Conservation (phyloP, 64 coral and sea anemone species). For the Orbicella faveolata region DNA sequence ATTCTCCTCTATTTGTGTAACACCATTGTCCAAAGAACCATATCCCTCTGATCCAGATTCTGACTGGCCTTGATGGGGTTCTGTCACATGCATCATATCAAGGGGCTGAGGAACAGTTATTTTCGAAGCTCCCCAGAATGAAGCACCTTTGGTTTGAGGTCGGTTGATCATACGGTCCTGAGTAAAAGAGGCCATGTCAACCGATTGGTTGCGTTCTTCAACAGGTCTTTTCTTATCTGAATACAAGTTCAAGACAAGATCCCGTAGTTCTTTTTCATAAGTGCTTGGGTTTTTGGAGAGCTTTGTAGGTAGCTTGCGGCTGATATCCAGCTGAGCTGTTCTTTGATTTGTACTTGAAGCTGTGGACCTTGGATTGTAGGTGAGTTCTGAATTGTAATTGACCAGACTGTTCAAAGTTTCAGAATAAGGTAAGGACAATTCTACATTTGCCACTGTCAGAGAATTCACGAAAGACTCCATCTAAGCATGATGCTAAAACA, state of each 20-base stretch:
- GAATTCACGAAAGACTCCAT: conserved; percentile 55
- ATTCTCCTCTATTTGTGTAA: background rate
- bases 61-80: background rate
- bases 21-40: conserved; percentile 5
- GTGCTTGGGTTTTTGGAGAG: conserved; percentile 45
- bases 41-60: conserved; percentile 13
- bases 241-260: conserved; percentile 45
- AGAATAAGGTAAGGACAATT: conserved; percentile 13
- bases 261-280: conserved; percentile 49
- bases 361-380: background rate
- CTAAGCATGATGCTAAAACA: conserved; percentile 39
- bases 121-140: background rate
- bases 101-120: conserved; percentile 27
- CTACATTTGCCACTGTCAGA: background rate
- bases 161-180: background rate
- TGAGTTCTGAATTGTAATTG: conserved; percentile 40
- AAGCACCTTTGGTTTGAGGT: background rate
- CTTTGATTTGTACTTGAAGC: background rate
- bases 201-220: background rate
- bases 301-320: conserved; percentile 30
- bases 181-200: background rate
- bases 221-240: conserved; percentile 21
- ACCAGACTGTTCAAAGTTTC: conserved; percentile 21
- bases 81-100: conserved; percentile 9
- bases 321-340: background rate